Percentiles rank a stretch among this genome's conserved stretches.
These are phyloP conservation scores for Tringa solitaria DNA, from an alignment of 2,113 vertebrate genomes.

Conservation along the genomic window DNA sequence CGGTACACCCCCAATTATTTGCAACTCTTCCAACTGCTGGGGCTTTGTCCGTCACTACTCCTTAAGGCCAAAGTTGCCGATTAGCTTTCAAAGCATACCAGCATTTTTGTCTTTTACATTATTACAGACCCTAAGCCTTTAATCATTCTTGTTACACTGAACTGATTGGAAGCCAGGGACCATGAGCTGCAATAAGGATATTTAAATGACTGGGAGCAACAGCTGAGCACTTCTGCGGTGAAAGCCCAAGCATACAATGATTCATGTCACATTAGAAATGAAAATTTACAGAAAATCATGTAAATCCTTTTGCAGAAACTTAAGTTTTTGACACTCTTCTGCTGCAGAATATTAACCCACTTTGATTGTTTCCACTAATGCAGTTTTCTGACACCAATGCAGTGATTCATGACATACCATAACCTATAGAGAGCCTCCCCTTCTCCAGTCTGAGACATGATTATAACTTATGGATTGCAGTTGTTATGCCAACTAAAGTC, in stretches of 20 bases:
- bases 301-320: not conserved
- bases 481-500: not conserved
- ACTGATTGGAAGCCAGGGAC: not conserved
- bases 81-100: not conserved
- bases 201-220: not conserved
- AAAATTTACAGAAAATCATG: not conserved
- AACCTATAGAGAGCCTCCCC: not conserved
- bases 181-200: not conserved
- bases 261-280: not conserved
- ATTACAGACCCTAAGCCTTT: not conserved
- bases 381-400: not conserved
- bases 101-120: not conserved
- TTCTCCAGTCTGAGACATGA: not conserved
- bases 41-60: not conserved
- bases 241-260: not conserved
- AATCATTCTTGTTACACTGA: not conserved
- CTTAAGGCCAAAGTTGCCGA: not conserved
- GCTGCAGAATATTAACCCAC: not conserved
- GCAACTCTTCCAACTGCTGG: not conserved
- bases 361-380: not conserved
- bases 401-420: fast-evolving
- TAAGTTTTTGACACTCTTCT: not conserved
- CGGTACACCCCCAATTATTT: not conserved
- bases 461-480: not conserved
- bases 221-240: not conserved